Base-by-base conservation (phyloP, 2,797 vertebrate genomes). In the Notolabrus celidotus region DNA sequence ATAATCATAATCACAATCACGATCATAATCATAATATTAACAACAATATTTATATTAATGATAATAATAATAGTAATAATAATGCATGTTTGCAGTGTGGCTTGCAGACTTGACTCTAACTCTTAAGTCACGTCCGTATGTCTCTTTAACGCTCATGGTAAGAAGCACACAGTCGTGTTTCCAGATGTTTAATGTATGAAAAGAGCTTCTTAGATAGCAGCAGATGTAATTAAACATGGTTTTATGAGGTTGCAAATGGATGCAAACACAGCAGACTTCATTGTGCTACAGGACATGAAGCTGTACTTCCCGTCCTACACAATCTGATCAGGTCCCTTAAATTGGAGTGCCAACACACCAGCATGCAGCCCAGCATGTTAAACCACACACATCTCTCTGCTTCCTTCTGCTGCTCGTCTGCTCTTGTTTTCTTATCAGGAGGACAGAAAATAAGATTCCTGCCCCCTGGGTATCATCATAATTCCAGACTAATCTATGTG, bases 361-460 rank as follows among this genome's bases (percentile, higher is more conserved):
- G 79, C 74, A 59, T 83, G 78, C 63, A 11, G 71, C 82, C 58
- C 77, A 78, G 81, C 86, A 80, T 89, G 78, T 73, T 82, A 76
- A 87, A 84, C 81, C 84, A 83, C 78, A 79, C 67, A 58, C 70
- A 61, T 75, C 56, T 46, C 56, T 58, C 46, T 31, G 38, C 64
- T 67, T 67, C 67, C 65, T 63, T 80, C 82, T 66, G 56, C 83
- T 77, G 67, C 46, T 83, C 70, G 47, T 71, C 78, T 63, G 80
- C 89, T 88, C 76, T 91, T 87, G 77, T 89, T 91, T 85, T 86
- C 85, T 91, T 91, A 92, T 92, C 92, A 86, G 81, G 64, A 68
- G 64, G 69, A 85, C 73, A 84, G 88, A 86, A 92, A 92, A 93
- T 91, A 90, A 82, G 89, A 89, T 92, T 91, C 71, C 65, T 88